Percentiles rank a stretch among this genome's conserved stretches.
Evolutionary conservation across 2,797 vertebrate species (phyloP).

Genomic region (Gallinago solitaria): DNA sequence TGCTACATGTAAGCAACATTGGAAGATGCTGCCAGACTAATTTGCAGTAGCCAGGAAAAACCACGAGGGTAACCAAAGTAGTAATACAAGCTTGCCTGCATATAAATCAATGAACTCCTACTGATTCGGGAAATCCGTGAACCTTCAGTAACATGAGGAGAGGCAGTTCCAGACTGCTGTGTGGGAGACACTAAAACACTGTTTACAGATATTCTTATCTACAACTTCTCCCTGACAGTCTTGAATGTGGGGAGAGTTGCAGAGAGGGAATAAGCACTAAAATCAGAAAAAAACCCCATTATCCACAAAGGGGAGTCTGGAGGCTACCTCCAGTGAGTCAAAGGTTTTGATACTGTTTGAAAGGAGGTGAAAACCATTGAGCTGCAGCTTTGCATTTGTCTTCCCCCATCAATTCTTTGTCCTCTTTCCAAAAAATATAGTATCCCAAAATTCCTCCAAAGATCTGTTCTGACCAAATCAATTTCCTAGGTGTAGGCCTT

Average conservation of each 20-base stretch:
- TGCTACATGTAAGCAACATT: neutral
- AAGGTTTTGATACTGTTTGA: neutral
- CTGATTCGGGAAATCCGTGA: constrained; percentile 42
- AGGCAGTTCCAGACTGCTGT: constrained; percentile 47
- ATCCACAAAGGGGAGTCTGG: neutral
- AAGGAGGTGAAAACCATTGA: neutral
- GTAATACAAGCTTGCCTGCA: constrained; percentile 7
- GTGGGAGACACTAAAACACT: constrained; percentile 54
- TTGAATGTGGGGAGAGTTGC: neutral
- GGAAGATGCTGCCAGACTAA: constrained; percentile 25
- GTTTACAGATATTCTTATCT: constrained; percentile 41
- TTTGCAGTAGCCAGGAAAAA: constrained; percentile 31
- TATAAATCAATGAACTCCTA: constrained; percentile 44
- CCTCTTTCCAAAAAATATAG: neutral
- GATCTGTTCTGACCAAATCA: neutral
- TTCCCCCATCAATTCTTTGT: neutral
- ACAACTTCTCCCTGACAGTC: constrained; percentile 1
- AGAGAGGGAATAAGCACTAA: neutral
- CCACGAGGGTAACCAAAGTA: neutral
- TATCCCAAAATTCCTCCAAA: neutral
- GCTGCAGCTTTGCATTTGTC: neutral
- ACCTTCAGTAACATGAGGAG: neutral
- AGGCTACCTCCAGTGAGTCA: neutral
- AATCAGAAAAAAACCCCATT: neutral
- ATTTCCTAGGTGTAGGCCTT: neutral